These are phyloP conservation scores for Orycteropus afer DNA, from an alignment of 2,113 vertebrate genomes.

Conservation along the genomic window DNA sequence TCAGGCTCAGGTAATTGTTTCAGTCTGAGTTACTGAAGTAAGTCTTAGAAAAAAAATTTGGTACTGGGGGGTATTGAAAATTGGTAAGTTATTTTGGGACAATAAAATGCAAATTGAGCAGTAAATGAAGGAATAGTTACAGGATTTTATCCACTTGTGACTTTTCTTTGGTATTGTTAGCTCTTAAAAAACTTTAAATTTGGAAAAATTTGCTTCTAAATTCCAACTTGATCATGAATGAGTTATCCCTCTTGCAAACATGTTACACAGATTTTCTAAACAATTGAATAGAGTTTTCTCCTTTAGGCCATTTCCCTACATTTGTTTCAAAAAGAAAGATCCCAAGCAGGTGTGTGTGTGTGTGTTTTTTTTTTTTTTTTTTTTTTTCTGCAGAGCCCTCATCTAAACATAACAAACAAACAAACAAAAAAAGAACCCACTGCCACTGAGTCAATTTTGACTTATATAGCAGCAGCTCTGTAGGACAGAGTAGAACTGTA, in stretches of 20 bases:
- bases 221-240: not conserved
- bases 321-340: slow-evolving; percentile 18
- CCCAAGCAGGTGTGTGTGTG: not conserved
- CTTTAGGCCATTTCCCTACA: not conserved
- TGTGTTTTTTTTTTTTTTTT: not conserved
- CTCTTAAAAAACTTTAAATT: slow-evolving; percentile 3
- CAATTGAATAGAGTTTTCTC: not conserved
- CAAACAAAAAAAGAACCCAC: no score
- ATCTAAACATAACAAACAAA: not conserved
- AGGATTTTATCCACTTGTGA: not conserved
- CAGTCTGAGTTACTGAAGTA: not conserved
- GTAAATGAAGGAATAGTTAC: not conserved
- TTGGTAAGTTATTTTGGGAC: not conserved
- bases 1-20: not conserved
- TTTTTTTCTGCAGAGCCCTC: not conserved
- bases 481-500: no score
- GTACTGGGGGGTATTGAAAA: not conserved
- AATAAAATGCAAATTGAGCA: not conserved
- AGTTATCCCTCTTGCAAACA: not conserved
- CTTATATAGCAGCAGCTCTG: no score
- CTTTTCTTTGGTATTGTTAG: not conserved
- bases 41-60: not conserved
- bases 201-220: not conserved
- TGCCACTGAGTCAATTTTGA: no score
- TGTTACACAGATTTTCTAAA: not conserved